phyloP scores from a whole-genome alignment of 2,113 vertebrate species.

The Dissostichus mawsoni region DNA sequence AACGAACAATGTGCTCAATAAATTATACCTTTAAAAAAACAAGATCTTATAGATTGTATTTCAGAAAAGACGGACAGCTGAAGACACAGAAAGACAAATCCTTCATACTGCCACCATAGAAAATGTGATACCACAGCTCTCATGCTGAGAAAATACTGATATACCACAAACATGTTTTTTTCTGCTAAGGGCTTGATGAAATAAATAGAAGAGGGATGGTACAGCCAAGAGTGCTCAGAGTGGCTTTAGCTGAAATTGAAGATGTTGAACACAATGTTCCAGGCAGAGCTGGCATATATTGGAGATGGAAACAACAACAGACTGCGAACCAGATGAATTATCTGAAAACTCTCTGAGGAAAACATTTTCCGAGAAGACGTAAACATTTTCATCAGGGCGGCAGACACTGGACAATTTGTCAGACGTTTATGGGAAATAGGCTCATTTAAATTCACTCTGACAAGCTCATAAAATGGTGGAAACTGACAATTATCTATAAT shows the following conservation, averaged over 20 bases:
- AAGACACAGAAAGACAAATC: too few species aligned
- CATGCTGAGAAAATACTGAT: slow-evolving; percentile 7
- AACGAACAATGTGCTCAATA: slow-evolving; percentile 1
- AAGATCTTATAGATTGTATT: slow-evolving; percentile 1
- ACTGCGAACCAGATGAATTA: slow-evolving; percentile 24
- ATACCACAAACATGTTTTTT: neutral
- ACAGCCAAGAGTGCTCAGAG: slow-evolving; percentile 6
- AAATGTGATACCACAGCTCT: neutral
- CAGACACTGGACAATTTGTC: too few species aligned
- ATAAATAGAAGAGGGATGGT: slow-evolving; percentile 19
- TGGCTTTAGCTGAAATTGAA: slow-evolving; percentile 14
- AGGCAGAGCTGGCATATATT: neutral
- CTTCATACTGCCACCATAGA: neutral
- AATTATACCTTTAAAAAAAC: neutral
- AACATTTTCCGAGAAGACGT: too few species aligned
- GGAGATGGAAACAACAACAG: neutral
- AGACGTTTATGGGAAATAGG: too few species aligned
- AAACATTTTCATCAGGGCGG: too few species aligned
- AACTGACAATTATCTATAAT: too few species aligned
- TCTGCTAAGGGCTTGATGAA: slow-evolving; percentile 20
- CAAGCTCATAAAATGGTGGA: too few species aligned
- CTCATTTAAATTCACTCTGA: too few species aligned
- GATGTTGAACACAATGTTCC: neutral
- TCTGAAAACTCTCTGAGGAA: neutral
- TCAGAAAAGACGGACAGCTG: slow-evolving; percentile 1